A percentile compares a stretch with the other conserved stretches of the same genome.
These are phyloP conservation scores for Hyposmocoma kahamanoa DNA, from an alignment of 1,140 invertebrate genomes.

Conservation along the genomic window DNA sequence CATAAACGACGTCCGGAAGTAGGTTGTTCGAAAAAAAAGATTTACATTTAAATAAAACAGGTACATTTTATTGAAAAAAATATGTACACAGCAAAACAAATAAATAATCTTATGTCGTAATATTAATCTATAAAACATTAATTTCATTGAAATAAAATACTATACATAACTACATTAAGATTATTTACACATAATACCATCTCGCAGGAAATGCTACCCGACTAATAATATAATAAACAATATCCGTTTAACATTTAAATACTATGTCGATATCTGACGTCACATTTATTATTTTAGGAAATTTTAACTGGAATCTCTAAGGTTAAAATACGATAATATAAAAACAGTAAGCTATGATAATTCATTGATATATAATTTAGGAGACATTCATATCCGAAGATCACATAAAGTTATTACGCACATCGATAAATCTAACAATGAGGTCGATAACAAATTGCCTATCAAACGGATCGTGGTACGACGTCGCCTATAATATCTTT, in stretches of 20 bases:
- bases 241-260: constrained; percentile 59
- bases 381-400: constrained; percentile 42
- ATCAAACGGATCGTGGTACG: constrained; percentile 48
- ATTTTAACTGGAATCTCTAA: constrained; percentile 50
- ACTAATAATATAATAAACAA: constrained; percentile 58
- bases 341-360: constrained; percentile 61
- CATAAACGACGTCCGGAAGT: no score
- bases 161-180: constrained; percentile 70
- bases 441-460: constrained; percentile 59
- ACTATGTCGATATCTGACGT: constrained; percentile 54
- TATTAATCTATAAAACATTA: constrained; percentile 73
- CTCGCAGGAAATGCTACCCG: constrained; percentile 48
- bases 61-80: constrained; percentile 73
- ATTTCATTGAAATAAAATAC: constrained; percentile 72
- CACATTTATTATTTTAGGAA: constrained; percentile 44
- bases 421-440: constrained; percentile 60
- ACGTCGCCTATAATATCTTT: constrained; percentile 52
- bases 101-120: constrained; percentile 73
- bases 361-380: constrained; percentile 43
- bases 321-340: constrained; percentile 58
- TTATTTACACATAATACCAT: constrained; percentile 72
- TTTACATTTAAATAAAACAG: constrained; percentile 56
- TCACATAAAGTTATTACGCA: constrained; percentile 61
- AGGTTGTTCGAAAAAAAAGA: background rate
- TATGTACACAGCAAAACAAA: constrained; percentile 73